Base-by-base conservation (phyloP, 2,113 vertebrate genomes). In the Brachypodius melanocephalos region DNA sequence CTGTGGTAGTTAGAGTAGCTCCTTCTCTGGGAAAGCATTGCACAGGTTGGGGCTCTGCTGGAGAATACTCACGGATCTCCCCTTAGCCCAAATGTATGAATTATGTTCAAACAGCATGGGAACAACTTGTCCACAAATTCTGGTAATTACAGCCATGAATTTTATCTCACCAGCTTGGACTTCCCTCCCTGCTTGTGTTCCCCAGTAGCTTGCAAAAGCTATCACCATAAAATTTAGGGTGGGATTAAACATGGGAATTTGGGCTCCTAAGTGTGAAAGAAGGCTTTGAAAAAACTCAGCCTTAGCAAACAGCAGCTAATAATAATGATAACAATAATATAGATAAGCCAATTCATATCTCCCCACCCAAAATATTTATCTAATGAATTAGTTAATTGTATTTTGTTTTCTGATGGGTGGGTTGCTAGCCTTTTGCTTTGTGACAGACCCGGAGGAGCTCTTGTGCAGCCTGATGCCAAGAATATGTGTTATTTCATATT, bases 401-500 rank as follows among this genome's bases (percentile, higher is more conserved):
- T 72, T 88, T 95, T 93, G 68, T 83, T 48, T 32, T 85, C 71
- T 77, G 85, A 54, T 87, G 71, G 85, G 9, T 84, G 82, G 24
- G 2, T 96, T 93, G 24, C 65, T 90, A 86, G 67, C 42, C 34
- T 68, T 76, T 76, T 59, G 14, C 73, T 24, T 71, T 73, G 62
- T 1, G 12, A 42, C 46, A 45, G 62, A 55, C 42, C 14, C 1
- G 0, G 38, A 63, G 71, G 77, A 93, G 42, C 34, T 77, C 31
- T 79, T 0, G 0, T 38, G 52, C 57, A 72, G 22, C 46, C 38
- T 32, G 28, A 90, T 91, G 85, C 76, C 86, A 94, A 63, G 79
- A 95, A 61, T 85, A 89, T 77, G 63, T 77, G 61, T 90, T 95
- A 84, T 81, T 95, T 95, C 88, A 71, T 86, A 94, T 94, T 84